Evolutionary conservation across 2,888 invertebrate genomes (phyloP).

Genomic region (Catocala fraxini): DNA sequence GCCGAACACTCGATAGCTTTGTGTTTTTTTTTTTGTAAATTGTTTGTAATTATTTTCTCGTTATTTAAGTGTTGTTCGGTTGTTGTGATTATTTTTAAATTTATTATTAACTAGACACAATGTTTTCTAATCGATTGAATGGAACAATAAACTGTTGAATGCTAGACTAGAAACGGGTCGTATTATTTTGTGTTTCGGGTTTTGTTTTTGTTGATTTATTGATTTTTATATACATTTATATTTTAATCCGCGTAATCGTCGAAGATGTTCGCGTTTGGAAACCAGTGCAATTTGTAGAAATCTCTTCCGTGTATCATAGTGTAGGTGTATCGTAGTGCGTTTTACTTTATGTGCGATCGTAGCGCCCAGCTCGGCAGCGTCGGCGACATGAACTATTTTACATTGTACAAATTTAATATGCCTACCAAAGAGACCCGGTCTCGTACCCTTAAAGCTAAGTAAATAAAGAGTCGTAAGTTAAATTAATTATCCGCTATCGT

Average conservation of each 20-base stretch:
- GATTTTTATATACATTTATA: slow-evolving; percentile 73
- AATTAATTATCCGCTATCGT: slow-evolving; percentile 76
- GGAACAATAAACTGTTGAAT: slow-evolving; percentile 86
- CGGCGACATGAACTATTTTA: slow-evolving; percentile 80
- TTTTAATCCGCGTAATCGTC: slow-evolving; percentile 84
- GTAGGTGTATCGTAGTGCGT: slow-evolving; percentile 84
- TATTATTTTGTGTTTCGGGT: slow-evolving; percentile 86
- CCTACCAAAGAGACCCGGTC: slow-evolving; percentile 89
- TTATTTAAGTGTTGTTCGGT: slow-evolving; percentile 88
- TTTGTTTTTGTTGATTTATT: slow-evolving; percentile 85
- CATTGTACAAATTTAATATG: slow-evolving; percentile 88
- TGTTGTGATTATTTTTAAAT: slow-evolving; percentile 87
- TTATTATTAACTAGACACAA: slow-evolving; percentile 74
- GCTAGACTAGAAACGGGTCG: slow-evolving; percentile 87
- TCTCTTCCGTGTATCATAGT: slow-evolving; percentile 86
- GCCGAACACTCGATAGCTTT: slow-evolving; percentile 82
- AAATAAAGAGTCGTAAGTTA: slow-evolving; percentile 84
- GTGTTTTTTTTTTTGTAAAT: slow-evolving; percentile 80
- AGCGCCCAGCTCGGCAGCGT: slow-evolving; percentile 68
- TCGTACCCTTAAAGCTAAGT: slow-evolving; percentile 87
- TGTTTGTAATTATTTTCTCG: slow-evolving; percentile 86
- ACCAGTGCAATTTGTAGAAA: slow-evolving; percentile 88
- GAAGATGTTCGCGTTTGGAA: slow-evolving; percentile 85
- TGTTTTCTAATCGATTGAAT: slow-evolving; percentile 74
- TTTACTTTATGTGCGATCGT: slow-evolving; percentile 74